Evolutionary conservation across 1,140 invertebrate genomes (phyloP).

Genomic region (Solenopsis invicta): DNA sequence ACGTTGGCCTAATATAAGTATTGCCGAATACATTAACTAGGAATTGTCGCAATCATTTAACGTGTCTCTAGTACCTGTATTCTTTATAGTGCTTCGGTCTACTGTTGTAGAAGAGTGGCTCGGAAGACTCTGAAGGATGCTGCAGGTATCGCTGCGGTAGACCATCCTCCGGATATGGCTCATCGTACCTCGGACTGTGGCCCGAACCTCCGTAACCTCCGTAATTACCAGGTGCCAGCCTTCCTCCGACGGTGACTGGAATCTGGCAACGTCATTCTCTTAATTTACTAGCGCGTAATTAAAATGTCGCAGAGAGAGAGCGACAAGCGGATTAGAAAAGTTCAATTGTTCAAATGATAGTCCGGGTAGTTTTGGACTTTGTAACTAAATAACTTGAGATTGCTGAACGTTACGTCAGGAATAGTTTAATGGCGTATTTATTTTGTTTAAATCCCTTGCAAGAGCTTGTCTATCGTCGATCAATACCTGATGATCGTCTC

Average conservation of each 20-base stretch:
- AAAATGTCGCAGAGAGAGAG: neutral
- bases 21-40: neutral
- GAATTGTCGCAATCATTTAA: neutral
- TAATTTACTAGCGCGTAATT: slow-evolving; percentile 30
- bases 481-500: slow-evolving; percentile 89
- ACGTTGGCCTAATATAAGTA: neutral
- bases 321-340: neutral
- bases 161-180: slow-evolving; percentile 86
- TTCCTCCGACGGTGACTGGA: slow-evolving; percentile 78
- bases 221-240: slow-evolving; percentile 81
- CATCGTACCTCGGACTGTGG: slow-evolving; percentile 86
- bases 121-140: slow-evolving; percentile 88
- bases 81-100: slow-evolving; percentile 91
- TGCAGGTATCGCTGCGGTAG: slow-evolving; percentile 85
- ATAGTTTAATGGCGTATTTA: neutral
- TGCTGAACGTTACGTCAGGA: neutral
- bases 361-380: neutral
- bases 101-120: slow-evolving; percentile 97
- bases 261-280: slow-evolving; percentile 75
- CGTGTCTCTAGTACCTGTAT: slow-evolving; percentile 80
- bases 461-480: slow-evolving; percentile 10
- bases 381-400: neutral
- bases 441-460: neutral
- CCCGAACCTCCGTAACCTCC: slow-evolving; percentile 85
- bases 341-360: neutral